Evolutionary conservation across 2,888 invertebrate genomes (phyloP).

Genomic region (Apamea anceps): DNA sequence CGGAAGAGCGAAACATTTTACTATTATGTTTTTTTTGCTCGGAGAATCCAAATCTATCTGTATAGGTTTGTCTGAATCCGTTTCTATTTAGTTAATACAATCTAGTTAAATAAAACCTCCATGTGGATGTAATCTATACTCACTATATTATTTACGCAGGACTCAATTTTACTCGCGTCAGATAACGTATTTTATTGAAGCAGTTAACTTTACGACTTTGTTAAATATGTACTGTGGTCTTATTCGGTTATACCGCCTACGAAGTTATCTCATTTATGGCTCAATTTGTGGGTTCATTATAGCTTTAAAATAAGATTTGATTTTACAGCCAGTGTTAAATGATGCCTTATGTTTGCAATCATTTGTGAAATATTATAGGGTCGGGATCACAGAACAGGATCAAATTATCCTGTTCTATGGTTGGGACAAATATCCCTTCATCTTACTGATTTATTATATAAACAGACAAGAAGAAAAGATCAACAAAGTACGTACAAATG

Average conservation of each 20-base stretch:
- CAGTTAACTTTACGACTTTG: slow-evolving; percentile 78
- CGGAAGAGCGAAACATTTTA: neutral
- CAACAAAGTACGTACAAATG: too few relatives aligned
- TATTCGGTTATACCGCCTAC: slow-evolving; percentile 55
- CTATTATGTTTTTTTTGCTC: neutral
- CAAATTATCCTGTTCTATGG: neutral
- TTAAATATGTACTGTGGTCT: slow-evolving; percentile 72
- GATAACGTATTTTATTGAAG: slow-evolving; percentile 81
- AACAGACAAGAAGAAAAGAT: too few relatives aligned
- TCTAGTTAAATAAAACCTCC: neutral
- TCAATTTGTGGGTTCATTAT: slow-evolving; percentile 65
- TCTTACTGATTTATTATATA: too few relatives aligned
- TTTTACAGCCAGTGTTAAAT: slow-evolving; percentile 44
- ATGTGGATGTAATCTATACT: slow-evolving; percentile 47
- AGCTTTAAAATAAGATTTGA: slow-evolving; percentile 56
- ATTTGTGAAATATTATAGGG: neutral
- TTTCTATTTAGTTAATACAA: too few relatives aligned
- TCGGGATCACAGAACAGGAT: neutral
- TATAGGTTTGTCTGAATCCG: neutral
- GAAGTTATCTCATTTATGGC: slow-evolving; percentile 67
- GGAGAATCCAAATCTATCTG: neutral
- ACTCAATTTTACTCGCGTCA: slow-evolving; percentile 80
- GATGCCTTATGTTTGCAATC: slow-evolving; percentile 8
- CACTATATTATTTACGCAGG: slow-evolving; percentile 73
- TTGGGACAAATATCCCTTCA: neutral